Evolutionary conservation across 2,888 invertebrate species (phyloP).

Genomic region (Andrena bicolor): DNA sequence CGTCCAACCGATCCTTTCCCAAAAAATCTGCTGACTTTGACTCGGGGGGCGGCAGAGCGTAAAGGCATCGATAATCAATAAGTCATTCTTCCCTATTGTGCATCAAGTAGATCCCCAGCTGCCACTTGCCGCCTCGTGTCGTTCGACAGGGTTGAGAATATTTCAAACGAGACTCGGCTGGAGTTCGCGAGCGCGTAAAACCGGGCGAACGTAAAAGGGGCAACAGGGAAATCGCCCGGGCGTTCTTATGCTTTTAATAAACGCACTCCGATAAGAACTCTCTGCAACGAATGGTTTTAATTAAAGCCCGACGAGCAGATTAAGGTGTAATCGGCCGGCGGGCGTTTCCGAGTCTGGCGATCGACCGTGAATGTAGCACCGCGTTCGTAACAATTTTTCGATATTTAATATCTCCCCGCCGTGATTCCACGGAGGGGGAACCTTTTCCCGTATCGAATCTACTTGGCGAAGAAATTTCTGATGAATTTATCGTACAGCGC

Average conservation of each 20-base stretch:
- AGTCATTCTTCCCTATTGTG: not conserved
- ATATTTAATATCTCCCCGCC: slow-evolving; percentile 13
- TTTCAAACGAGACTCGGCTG: not conserved
- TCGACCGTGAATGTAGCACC: not conserved
- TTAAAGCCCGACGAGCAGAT: slow-evolving; percentile 20
- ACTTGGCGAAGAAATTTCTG: not conserved
- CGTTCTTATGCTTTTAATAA: slow-evolving; percentile 22
- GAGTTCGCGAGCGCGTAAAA: not conserved
- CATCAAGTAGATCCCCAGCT: not conserved
- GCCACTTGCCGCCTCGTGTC: not conserved
- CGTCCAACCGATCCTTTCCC: not conserved
- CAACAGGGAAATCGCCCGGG: slow-evolving; percentile 1
- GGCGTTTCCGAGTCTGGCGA: not conserved
- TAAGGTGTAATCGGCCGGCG: not conserved
- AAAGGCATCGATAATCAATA: not conserved
- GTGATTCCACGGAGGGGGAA: not conserved
- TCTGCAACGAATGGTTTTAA: slow-evolving; percentile 11
- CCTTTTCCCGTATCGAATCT: not conserved
- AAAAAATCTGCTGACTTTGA: too few relatives aligned
- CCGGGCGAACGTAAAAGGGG: not conserved
- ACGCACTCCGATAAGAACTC: slow-evolving; percentile 6
- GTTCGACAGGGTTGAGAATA: not conserved
- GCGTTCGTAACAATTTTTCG: slow-evolving; percentile 6
- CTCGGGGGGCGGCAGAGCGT: not conserved
- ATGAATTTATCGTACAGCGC: not conserved